A percentile compares a stretch with the other conserved stretches of the same genome.
These are phyloP conservation scores for Melipona quadrifasciata DNA, from an alignment of 1,140 invertebrate genomes.

Conservation along the genomic window DNA sequence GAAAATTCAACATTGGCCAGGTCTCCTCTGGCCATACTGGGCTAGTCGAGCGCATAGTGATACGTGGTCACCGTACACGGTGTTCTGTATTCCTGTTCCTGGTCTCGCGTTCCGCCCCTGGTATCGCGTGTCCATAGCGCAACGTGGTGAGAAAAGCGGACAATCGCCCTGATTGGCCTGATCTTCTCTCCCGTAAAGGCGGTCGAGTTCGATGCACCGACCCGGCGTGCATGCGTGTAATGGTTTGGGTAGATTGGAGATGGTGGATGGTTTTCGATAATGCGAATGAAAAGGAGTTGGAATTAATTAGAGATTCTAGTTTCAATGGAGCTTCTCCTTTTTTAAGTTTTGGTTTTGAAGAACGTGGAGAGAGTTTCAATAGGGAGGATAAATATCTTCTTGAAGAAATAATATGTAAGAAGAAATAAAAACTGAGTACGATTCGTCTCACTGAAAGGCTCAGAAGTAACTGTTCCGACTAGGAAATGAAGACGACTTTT, in stretches of 20 bases:
- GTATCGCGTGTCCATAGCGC: constrained; percentile 15
- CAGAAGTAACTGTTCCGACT: too few species aligned
- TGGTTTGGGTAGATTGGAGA: not conserved
- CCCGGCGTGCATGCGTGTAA: accelerated
- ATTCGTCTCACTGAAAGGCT: too few species aligned
- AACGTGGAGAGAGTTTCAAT: too few species aligned
- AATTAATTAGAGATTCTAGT: too few species aligned
- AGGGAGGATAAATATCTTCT: too few species aligned
- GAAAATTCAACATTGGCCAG: constrained; percentile 55
- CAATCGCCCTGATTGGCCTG: too few species aligned
- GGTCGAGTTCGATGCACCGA: not conserved
- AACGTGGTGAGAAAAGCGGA: constrained; percentile 21
- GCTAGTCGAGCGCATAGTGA: not conserved
- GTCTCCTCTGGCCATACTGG: constrained; percentile 32
- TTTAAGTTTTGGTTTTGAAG: too few species aligned
- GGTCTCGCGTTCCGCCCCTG: constrained; percentile 13
- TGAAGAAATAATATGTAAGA: too few species aligned
- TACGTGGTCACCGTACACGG: not conserved
- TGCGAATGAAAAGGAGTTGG: too few species aligned
- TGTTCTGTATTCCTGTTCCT: constrained; percentile 56
- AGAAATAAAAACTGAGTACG: too few species aligned
- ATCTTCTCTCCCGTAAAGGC: not conserved
- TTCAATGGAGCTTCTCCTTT: too few species aligned
- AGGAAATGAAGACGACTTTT: too few species aligned
- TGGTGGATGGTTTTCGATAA: not conserved